These are phyloP conservation scores for Chitala chitala DNA, from an alignment of 2,113 vertebrate genomes.

Conservation along the genomic window DNA sequence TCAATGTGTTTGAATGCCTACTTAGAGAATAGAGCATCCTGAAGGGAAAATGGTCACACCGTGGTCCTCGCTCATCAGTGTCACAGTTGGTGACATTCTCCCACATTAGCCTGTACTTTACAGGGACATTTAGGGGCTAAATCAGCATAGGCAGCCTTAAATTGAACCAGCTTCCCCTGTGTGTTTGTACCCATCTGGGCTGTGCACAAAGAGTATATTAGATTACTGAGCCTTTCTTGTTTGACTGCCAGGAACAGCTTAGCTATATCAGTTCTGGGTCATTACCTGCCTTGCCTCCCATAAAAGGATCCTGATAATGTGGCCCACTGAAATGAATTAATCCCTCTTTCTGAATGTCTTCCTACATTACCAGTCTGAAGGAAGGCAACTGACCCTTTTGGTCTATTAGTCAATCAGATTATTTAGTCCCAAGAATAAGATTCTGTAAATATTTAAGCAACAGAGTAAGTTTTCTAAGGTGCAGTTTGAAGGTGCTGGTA, in stretches of 20 bases:
- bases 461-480: too few relatives aligned
- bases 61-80: too few relatives aligned
- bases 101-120: neutral
- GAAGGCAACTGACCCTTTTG: too few relatives aligned
- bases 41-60: neutral
- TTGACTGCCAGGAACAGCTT: constrained; percentile 28
- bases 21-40: neutral
- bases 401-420: too few relatives aligned
- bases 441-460: too few relatives aligned
- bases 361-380: constrained; percentile 2
- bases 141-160: neutral
- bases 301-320: constrained; percentile 32
- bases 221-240: constrained; percentile 29
- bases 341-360: neutral
- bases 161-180: constrained; percentile 14
- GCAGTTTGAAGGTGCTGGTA: too few relatives aligned
- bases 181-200: constrained; percentile 25
- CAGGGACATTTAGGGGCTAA: neutral
- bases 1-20: neutral
- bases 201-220: constrained; percentile 26
- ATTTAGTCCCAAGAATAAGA: too few relatives aligned
- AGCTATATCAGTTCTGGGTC: constrained; percentile 32
- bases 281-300: constrained; percentile 30
- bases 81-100: neutral
- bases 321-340: constrained; percentile 18